phyloP scores from a whole-genome alignment of 2,888 invertebrate species.

The Coecobrya sp. region DNA sequence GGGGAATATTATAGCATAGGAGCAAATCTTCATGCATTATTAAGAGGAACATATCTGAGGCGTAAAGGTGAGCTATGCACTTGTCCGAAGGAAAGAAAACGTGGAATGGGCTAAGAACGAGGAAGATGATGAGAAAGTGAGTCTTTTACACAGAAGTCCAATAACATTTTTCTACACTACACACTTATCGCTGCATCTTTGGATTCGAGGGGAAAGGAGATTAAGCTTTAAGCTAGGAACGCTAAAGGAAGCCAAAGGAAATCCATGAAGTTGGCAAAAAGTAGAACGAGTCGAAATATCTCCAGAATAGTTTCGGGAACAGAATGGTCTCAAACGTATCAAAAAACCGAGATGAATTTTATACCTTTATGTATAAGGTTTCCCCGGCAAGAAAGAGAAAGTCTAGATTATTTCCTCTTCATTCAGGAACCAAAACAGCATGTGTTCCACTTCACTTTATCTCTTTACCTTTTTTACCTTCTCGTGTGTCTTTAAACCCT shows the following conservation, averaged over 20 bases:
- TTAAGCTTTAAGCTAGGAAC: slow-evolving; percentile 4
- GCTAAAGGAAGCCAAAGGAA: slow-evolving; percentile 4
- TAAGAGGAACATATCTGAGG: neutral
- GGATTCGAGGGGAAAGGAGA: slow-evolving; percentile 4
- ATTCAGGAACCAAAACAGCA: neutral
- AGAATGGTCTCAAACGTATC: slow-evolving; percentile 7
- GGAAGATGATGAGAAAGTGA: neutral
- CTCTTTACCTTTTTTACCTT: neutral
- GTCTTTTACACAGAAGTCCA: slow-evolving; percentile 5
- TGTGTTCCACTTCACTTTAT: slow-evolving; percentile 38
- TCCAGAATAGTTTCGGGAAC: neutral
- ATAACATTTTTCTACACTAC: neutral
- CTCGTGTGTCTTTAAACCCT: neutral
- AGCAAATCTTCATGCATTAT: slow-evolving; percentile 4
- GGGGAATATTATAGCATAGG: neutral
- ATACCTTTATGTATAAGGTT: neutral
- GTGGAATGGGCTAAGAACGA: neutral
- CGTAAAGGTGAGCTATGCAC: neutral
- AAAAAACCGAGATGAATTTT: neutral
- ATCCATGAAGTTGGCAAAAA: neutral
- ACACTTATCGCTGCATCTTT: neutral
- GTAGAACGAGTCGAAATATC: neutral
- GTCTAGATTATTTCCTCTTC: neutral
- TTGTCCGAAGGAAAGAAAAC: neutral
- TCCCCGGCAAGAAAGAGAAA: neutral